Conservation (phyloP, 2,113 vertebrate genomes). For the Centropus unirufus region DNA sequence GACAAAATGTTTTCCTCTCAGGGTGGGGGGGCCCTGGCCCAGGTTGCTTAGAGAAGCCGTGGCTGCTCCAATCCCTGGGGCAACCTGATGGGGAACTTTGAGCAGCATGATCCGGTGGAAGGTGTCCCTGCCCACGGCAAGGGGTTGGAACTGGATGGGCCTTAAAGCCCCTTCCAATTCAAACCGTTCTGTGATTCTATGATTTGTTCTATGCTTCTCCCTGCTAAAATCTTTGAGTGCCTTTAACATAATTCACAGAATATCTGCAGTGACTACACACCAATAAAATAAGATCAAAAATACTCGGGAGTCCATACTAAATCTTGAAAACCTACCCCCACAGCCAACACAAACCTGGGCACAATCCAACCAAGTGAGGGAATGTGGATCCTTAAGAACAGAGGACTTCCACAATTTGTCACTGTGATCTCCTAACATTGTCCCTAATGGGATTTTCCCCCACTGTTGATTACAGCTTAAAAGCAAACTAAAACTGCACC, state of each 20-base stretch:
- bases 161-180: too few species aligned
- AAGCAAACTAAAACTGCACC: neutral
- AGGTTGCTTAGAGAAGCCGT: too few species aligned
- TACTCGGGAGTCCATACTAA: accelerated
- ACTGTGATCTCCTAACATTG: neutral
- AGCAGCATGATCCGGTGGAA: too few species aligned
- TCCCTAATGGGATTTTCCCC: neutral
- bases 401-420: neutral
- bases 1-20: too few species aligned
- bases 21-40: too few species aligned
- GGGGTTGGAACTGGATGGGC: too few species aligned
- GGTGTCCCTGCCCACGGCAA: too few species aligned
- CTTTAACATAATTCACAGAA: neutral
- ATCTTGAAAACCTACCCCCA: neutral
- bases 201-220: accelerated
- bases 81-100: too few species aligned
- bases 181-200: too few species aligned
- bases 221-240: neutral
- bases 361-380: neutral
- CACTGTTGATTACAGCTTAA: neutral
- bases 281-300: neutral
- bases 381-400: neutral
- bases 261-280: neutral
- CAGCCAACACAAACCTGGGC: neutral
- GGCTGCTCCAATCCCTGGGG: too few species aligned